A percentile compares a stretch with the other conserved stretches of the same genome.
Conservation (phyloP, 2,888 invertebrate species). For the Tetramorium bicarinatum region DNA sequence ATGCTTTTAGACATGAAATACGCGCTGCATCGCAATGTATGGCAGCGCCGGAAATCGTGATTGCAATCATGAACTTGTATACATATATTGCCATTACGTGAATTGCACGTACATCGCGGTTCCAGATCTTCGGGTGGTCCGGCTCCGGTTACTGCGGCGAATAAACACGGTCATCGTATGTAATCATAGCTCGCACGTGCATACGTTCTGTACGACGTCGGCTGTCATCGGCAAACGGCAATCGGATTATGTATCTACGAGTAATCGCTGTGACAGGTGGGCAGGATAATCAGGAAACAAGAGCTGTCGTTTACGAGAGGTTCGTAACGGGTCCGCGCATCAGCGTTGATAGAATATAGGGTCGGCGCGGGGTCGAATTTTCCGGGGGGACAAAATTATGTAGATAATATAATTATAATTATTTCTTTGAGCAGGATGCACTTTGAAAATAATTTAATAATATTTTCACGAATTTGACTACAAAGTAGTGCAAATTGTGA, state of each 20-base stretch:
- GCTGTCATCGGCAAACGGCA: slow-evolving; percentile 74
- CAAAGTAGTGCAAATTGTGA: background rate
- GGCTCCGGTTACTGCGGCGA: slow-evolving; percentile 38
- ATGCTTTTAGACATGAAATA: slow-evolving; percentile 16
- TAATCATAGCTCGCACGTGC: slow-evolving; percentile 67
- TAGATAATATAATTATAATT: background rate
- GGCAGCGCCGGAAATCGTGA: slow-evolving; percentile 30
- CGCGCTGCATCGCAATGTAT: background rate
- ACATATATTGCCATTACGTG: slow-evolving; percentile 52
- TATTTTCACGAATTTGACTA: background rate
- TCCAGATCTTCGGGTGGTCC: slow-evolving; percentile 44
- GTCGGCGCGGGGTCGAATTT: no score
- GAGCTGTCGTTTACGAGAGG: slow-evolving; percentile 64
- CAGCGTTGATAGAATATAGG: slow-evolving; percentile 45
- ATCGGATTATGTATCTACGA: slow-evolving; percentile 75
- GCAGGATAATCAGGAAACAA: slow-evolving; percentile 70
- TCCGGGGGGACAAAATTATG: background rate
- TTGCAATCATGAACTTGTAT: slow-evolving; percentile 52
- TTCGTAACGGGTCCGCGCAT: slow-evolving; percentile 44
- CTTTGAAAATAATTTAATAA: background rate
- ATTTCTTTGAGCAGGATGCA: background rate
- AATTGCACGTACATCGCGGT: slow-evolving; percentile 43
- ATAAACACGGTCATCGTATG: slow-evolving; percentile 60
- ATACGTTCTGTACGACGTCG: slow-evolving; percentile 66
- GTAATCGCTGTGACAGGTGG: slow-evolving; percentile 75